Base-by-base conservation (phyloP, 2,888 invertebrate genomes). In the Drosophila flavopinicola region DNA sequence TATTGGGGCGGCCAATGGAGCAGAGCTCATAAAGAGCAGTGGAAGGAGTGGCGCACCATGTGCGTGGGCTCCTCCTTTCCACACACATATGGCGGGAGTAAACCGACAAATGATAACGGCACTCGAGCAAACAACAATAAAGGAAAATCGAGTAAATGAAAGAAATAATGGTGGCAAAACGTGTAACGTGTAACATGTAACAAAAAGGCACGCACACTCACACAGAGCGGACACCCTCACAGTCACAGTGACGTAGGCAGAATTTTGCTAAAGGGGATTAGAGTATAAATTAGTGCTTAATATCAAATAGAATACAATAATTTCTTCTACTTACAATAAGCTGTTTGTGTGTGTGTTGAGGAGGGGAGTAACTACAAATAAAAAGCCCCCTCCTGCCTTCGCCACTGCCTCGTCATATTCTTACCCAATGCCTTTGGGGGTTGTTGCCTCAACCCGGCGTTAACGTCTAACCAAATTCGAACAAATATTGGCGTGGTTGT, bases 141-240 rank as follows among this genome's bases (percentile, higher is more conserved):
- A 83, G 78, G 84, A 85, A 79, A 83, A 85, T 83, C 67, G 75
- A 83, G 85, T 83, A 83, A 85, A 83, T 85, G 78, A 85, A 83
- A 70, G 71, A 71, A 76, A 78, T 85, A 83, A 83, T 79, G 83
- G 73, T 59, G 65, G 78, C 75, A 78, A 63, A 74, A 76, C 71
- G 73, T 70, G 79, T 20, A 20, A 44, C 20, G 44, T 44, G 44
- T 85, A 85, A 75, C 79, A 70, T 63, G 74, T 65, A 79, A 72
- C 67, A 80, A 70, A 42, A 70, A 73, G 52, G 45, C 72, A 73
- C 64, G 33, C 61, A 41, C 59, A 30, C 42, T 20, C 39, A 11
- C 23, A 37, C 32, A 15, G 39, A 7, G 1, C 32, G 25, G 2
- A 7, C 7, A 42, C 25, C 6, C 20, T 6, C 24, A 25, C 10